These are phyloP conservation scores for Prosapia bicincta DNA, from an alignment of 2,888 invertebrate genomes.

Conservation along the genomic window DNA sequence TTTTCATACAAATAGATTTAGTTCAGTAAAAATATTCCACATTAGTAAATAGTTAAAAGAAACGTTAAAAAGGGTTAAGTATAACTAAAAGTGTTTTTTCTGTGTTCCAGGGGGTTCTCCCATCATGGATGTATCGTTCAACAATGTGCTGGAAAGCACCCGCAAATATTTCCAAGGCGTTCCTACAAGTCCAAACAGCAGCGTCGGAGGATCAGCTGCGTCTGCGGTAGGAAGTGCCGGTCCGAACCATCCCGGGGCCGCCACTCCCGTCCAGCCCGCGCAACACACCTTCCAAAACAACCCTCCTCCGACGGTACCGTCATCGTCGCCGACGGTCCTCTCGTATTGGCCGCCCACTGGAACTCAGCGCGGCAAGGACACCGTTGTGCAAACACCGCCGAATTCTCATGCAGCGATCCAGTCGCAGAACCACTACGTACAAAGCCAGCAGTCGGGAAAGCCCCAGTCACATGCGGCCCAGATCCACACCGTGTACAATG, in stretches of 20 bases:
- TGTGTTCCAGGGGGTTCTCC: neutral
- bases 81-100: neutral
- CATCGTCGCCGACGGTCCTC: conserved; percentile 35
- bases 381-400: neutral
- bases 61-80: too few relatives aligned
- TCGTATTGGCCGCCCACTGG: conserved; percentile 37
- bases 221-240: neutral
- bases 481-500: conserved; percentile 20
- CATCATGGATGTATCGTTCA: conserved; percentile 68
- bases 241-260: conserved; percentile 41
- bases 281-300: neutral
- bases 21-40: too few relatives aligned
- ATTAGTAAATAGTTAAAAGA: too few relatives aligned
- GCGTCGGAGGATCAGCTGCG: conserved; percentile 12
- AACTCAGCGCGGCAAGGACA: neutral
- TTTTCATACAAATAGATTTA: too few relatives aligned
- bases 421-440: neutral
- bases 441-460: neutral
- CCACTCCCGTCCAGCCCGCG: conserved; percentile 34
- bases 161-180: conserved; percentile 76
- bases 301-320: conserved; percentile 24
- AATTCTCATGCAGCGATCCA: conserved; percentile 3
- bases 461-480: conserved; percentile 10
- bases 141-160: conserved; percentile 79
- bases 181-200: conserved; percentile 25